Evolutionary conservation across 2,797 vertebrate species (phyloP).

Genomic region (Melanotaenia maccullochi): DNA sequence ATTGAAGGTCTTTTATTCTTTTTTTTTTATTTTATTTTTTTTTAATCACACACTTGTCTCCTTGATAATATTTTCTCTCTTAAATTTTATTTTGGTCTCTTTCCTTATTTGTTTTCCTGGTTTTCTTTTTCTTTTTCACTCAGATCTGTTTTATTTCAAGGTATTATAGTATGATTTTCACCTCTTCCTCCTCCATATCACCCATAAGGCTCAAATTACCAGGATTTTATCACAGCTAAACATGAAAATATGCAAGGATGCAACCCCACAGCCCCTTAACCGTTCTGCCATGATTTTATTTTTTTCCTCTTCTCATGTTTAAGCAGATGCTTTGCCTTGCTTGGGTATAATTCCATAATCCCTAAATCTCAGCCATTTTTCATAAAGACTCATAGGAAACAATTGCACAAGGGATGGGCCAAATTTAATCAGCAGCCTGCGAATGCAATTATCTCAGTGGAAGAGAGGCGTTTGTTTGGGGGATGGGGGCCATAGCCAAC

Average conservation of each 20-base stretch:
- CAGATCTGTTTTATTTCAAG: constrained; percentile 56
- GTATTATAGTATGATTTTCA: constrained; percentile 55
- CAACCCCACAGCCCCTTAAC: constrained; percentile 35
- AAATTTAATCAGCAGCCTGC: constrained; percentile 93
- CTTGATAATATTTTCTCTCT: constrained; percentile 52
- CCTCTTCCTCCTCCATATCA: constrained; percentile 31
- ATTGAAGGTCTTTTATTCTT: constrained; percentile 68
- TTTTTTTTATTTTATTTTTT: constrained; percentile 32
- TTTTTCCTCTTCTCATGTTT: constrained; percentile 61
- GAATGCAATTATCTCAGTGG: constrained; percentile 88
- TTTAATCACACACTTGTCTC: constrained; percentile 63
- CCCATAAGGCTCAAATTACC: constrained; percentile 74
- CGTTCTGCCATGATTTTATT: constrained; percentile 65
- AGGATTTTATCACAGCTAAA: constrained; percentile 68
- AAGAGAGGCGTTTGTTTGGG: constrained; percentile 59
- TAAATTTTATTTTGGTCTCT: constrained; percentile 33
- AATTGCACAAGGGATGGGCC: constrained; percentile 90
- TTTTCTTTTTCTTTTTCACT: constrained; percentile 47
- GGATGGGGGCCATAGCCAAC: constrained; percentile 52
- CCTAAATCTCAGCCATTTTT: constrained; percentile 93
- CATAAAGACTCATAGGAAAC: constrained; percentile 88
- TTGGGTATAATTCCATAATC: constrained; percentile 88
- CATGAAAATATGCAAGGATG: constrained; percentile 61
- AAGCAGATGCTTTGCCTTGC: constrained; percentile 86
- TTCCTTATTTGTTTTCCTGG: constrained; percentile 53